Base-by-base conservation (phyloP, 2,888 invertebrate genomes). In the Archips crataeganus region DNA sequence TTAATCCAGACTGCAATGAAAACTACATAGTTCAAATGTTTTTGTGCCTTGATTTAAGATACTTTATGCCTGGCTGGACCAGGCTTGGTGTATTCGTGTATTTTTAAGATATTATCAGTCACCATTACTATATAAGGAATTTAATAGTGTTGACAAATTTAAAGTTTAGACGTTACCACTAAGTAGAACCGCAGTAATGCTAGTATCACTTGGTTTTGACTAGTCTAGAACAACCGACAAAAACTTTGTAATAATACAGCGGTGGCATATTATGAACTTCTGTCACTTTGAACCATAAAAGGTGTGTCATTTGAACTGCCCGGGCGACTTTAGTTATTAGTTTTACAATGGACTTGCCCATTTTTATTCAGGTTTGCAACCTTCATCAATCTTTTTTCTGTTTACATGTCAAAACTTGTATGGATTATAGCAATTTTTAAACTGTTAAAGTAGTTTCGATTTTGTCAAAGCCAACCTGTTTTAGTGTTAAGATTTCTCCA, bases 11-110 rank as follows among this genome's bases (percentile, higher is more conserved):
- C 49, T 68, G 39, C 15, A 65, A 36, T 36, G 45, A 59, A 13
- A 47, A 67, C 42, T 32, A 59, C 45, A 64, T 60, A 65, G 74
- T 74, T 74, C 74, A 74, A 74, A 74, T 54, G n/a, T 74, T 70
- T 57, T 74, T 61, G 74, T 74, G 74, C 69, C 74, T 74, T 74
- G 13, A 65, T 65, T 61, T 57, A 68, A 15, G 47, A 73, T 60
- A 64, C n/a, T 49, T 65, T 11, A 70, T n/a, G 61, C 34, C 51
- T 62, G 13, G 54, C 49, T 49, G 36, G 54, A 4, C 54, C 15
- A 57, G 57, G 32, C 11, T 11, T 3, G 23, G 23, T 57, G 57
- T 57, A 57, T 15, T 54, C 1, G 39, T 15, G 32, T 66, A 61
- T 66, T 42, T 66, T 61, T 66, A 71, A 67, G 54, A 68, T 73